Conservation (phyloP, 2,113 vertebrate species). For the Hydrolagus affinis region DNA sequence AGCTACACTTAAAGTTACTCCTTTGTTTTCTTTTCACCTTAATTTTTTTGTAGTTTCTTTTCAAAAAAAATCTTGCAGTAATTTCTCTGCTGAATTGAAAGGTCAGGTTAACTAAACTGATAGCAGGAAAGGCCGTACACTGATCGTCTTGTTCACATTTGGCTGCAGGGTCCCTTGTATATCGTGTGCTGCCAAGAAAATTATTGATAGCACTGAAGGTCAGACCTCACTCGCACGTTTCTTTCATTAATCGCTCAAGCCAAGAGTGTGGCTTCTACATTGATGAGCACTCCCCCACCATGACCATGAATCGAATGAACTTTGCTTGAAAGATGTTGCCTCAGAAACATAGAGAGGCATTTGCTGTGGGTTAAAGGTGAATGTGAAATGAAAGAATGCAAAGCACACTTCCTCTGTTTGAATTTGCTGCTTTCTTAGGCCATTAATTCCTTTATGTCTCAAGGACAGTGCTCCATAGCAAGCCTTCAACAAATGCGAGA, state of each 20-base stretch:
- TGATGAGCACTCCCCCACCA: conserved; percentile 36
- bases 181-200: conserved; percentile 38
- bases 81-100: too few relatives aligned
- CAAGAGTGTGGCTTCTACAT: conserved; percentile 39
- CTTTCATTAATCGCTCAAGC: conserved; percentile 36
- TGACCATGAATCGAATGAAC: conserved; percentile 52
- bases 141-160: conserved; percentile 39
- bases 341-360: conserved; percentile 49
- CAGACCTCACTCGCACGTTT: conserved; percentile 33
- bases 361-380: conserved; percentile 52
- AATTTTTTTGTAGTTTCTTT: too few relatives aligned
- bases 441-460: conserved; percentile 42
- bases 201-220: conserved; percentile 36
- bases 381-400: conserved; percentile 52
- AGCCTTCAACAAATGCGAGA: neutral
- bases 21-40: too few relatives aligned
- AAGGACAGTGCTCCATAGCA: neutral
- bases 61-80: too few relatives aligned
- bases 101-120: conserved; percentile 42
- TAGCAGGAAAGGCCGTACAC: neutral
- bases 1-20: too few relatives aligned
- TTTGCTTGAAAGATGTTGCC: conserved; percentile 52
- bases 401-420: conserved; percentile 50
- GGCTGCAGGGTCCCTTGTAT: conserved; percentile 31
- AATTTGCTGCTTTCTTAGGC: conserved; percentile 44